Evolutionary conservation across 2,113 vertebrate genomes (phyloP).

Genomic region (Sarotherodon lohbergeri): DNA sequence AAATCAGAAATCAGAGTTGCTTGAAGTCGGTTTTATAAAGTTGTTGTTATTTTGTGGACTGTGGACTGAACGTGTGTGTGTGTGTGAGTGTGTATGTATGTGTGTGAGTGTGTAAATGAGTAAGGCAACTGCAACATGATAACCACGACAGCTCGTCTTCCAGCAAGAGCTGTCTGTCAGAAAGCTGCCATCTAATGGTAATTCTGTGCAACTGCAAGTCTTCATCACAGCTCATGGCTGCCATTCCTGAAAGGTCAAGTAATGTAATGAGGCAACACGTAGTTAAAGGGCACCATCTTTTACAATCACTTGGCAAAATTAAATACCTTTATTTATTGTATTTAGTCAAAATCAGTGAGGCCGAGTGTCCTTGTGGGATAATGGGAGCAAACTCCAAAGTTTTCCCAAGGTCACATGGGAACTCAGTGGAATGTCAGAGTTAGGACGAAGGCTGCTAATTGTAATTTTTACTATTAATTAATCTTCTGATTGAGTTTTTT

Average conservation of each 20-base stretch:
- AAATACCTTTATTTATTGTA: neutral
- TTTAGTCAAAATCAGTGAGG: neutral
- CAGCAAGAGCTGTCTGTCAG: neutral
- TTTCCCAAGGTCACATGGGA: conserved; percentile 5
- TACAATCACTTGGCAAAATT: neutral
- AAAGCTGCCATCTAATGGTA: conserved; percentile 41
- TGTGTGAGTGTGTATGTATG: neutral
- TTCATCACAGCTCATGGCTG: neutral
- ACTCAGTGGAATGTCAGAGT: neutral
- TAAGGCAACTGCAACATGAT: neutral
- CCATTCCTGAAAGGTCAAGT: conserved; percentile 2
- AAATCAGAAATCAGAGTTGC: accelerated
- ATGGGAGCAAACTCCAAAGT: neutral
- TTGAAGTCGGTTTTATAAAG: neutral
- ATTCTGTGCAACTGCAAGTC: neutral
- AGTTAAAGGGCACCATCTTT: neutral
- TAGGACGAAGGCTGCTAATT: neutral
- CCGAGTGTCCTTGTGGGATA: neutral
- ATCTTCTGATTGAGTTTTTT: neutral
- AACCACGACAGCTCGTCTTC: neutral
- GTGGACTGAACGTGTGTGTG: neutral
- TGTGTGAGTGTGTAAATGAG: neutral
- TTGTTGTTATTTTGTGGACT: neutral
- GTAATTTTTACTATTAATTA: neutral
- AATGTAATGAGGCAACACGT: neutral